A percentile compares a stretch with the other conserved stretches of the same genome.
These are phyloP conservation scores for Cryptocheilus praepositus DNA, from an alignment of 2,888 invertebrate species.

Conservation along the genomic window DNA sequence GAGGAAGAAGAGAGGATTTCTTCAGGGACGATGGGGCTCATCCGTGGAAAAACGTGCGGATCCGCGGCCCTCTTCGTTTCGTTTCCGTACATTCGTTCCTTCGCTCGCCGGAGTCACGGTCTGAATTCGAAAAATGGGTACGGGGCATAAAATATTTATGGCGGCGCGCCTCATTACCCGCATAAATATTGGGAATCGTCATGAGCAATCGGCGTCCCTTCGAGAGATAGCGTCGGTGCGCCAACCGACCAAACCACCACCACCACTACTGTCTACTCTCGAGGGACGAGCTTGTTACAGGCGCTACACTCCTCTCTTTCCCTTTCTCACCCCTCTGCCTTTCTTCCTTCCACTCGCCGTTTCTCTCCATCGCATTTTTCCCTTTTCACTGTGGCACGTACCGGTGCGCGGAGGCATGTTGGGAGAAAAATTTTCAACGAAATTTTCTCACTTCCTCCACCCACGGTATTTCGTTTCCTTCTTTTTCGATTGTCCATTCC, in stretches of 20 bases:
- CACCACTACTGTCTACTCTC: no score
- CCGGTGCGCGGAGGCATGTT: no score
- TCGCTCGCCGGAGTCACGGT: slow-evolving; percentile 19
- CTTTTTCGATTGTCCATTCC: neutral
- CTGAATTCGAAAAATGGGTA: slow-evolving; percentile 51
- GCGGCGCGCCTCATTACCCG: slow-evolving; percentile 49
- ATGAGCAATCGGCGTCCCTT: slow-evolving; percentile 24
- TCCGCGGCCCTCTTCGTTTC: neutral
- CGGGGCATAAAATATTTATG: slow-evolving; percentile 56
- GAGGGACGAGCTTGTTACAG: no score
- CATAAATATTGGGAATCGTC: slow-evolving; percentile 54
- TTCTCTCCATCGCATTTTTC: no score
- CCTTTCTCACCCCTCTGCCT: no score
- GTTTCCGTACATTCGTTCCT: no score
- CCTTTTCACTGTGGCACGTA: no score
- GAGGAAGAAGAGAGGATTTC: neutral
- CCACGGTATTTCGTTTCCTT: neutral
- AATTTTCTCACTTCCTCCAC: neutral
- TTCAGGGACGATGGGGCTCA: slow-evolving; percentile 18
- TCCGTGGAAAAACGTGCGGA: slow-evolving; percentile 4
- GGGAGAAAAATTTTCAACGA: no score
- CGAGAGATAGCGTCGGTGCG: slow-evolving; percentile 2
- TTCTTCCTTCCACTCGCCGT: no score
- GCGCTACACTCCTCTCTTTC: no score
- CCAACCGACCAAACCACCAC: no score